Conservation (phyloP, 2,888 invertebrate genomes). For the Lepas anatifera region DNA sequence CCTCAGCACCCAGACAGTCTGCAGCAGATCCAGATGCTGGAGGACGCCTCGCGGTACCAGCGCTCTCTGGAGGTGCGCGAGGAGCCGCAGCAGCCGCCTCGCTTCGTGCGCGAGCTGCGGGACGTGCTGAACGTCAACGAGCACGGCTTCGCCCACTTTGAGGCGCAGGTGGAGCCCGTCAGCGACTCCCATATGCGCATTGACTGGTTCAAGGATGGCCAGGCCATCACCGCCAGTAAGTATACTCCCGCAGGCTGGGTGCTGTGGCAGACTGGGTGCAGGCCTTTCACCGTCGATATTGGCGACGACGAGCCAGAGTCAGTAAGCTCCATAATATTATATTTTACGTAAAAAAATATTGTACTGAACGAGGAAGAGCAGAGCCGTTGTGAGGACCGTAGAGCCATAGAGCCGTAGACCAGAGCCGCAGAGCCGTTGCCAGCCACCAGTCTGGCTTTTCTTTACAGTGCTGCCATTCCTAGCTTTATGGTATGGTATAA, state of each 20-base stretch:
- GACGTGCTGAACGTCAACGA: conserved; percentile 77
- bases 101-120: conserved; percentile 74
- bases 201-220: conserved; percentile 89
- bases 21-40: conserved; percentile 25
- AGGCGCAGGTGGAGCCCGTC: conserved; percentile 81
- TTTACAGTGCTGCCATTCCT: no score
- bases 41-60: conserved; percentile 62
- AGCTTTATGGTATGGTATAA: no score
- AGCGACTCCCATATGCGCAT: conserved; percentile 88
- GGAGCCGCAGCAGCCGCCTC: conserved; percentile 62
- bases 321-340: no score
- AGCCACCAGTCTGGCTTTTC: no score
- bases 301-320: no score
- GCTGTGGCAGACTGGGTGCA: no score
- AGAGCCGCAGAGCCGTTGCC: no score
- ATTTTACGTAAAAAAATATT: no score
- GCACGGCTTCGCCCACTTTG: conserved; percentile 83
- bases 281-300: no score
- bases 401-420: no score
- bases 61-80: conserved; percentile 65
- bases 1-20: conserved; percentile 79
- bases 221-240: conserved; percentile 78
- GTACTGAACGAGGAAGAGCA: not conserved
- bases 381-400: no score
- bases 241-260: no score